These are phyloP conservation scores for Serinus canaria DNA, from an alignment of 2,113 vertebrate genomes.

Conservation along the genomic window DNA sequence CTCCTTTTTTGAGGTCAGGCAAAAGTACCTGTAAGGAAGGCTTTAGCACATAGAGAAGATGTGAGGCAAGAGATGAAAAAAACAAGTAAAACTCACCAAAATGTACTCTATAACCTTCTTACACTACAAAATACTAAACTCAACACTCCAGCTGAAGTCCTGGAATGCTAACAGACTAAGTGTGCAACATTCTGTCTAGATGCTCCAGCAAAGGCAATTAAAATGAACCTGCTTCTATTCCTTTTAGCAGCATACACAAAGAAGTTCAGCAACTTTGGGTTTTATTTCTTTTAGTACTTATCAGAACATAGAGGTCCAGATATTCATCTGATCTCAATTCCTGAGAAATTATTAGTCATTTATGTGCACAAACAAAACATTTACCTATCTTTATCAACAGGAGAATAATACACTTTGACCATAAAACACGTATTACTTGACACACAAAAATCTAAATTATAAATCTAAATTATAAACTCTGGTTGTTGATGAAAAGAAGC, in stretches of 20 bases:
- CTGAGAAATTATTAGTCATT: background rate
- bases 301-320: background rate
- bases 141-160: background rate
- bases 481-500: background rate
- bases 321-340: background rate
- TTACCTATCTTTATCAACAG: background rate
- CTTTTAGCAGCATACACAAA: background rate
- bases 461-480: background rate
- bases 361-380: background rate
- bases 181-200: background rate
- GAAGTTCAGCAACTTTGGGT: background rate
- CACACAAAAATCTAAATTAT: background rate
- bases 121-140: background rate
- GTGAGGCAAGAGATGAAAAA: background rate
- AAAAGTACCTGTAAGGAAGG: background rate
- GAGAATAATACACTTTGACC: background rate
- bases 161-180: background rate
- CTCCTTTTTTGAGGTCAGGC: background rate
- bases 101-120: background rate
- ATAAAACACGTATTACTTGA: background rate
- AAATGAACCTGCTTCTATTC: background rate
- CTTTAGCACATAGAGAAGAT: background rate
- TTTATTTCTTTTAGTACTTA: background rate
- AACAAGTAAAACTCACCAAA: background rate
- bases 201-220: background rate